Evolutionary conservation across 2,888 invertebrate genomes (phyloP), one percentile per base, ranked within the genome.

Genomic region (Lithophane socia): DNA sequence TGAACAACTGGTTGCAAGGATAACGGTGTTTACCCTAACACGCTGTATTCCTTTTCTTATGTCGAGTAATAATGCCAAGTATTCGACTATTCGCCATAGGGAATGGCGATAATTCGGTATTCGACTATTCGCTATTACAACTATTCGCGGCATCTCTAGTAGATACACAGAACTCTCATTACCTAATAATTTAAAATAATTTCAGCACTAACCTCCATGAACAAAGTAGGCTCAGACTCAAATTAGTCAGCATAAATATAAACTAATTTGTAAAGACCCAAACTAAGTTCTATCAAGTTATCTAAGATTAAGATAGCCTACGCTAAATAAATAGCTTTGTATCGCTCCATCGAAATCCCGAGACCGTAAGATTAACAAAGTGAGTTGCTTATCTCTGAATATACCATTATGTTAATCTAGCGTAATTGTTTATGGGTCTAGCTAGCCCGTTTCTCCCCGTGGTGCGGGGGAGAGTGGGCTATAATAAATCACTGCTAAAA

Each of bases 401-500:
- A 86, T 86, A 80, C 87, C 88, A 87, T 87, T 91, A 91, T 89
- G 90, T 87, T 91, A 90, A 92, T 92, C 88, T 89, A 85, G 85
- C 81, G 83, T 91, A 92, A 93, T 91, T 91, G 91, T 91, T 91
- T 90, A 89, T 88, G 82, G 87, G 86, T 83, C 86, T 88, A 82
- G 79, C 87, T 85, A 76, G 67, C 60, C 74, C 80, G 49, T 77
- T 77, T 79, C 64, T 79, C 72, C 60, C 64, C 70, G 58, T 75
- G n/a, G 68, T 67, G 65, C 58, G 77, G 77, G 77, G 78, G 54
- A 67, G 79, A 83, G 85, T 82, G 84, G 86, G 86, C 86, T 87
- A 87, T 88, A 88, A 94, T 94, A 94, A 94, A 94, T 95, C 93
- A 93, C 91, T 70, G 89, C 89, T 91, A 92, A 92, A 92, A 91